A percentile compares a stretch with the other conserved stretches of the same genome.
These are phyloP conservation scores for Rhopalosiphum maidis DNA, from an alignment of 1,140 invertebrate species.

Conservation along the genomic window DNA sequence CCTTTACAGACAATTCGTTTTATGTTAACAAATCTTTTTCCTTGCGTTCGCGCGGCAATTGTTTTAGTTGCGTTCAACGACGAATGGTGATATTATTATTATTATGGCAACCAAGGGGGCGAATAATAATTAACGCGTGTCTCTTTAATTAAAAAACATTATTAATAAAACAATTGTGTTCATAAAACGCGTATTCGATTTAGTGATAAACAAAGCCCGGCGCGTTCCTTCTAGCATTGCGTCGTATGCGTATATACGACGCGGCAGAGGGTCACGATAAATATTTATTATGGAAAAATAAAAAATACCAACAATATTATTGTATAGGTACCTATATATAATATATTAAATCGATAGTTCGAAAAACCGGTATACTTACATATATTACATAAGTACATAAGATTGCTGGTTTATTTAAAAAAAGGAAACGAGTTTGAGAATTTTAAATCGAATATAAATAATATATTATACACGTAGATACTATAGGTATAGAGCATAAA, in stretches of 20 bases:
- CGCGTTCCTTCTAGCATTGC: not conserved
- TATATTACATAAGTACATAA: not conserved
- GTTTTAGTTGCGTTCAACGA: conserved; percentile 7
- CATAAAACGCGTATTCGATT: not conserved
- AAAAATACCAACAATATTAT: conserved; percentile 16
- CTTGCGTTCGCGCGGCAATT: not conserved
- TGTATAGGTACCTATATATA: not conserved
- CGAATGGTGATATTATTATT: conserved; percentile 8
- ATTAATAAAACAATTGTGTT: conserved; percentile 14
- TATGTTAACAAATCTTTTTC: conserved; percentile 46
- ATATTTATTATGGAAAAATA: not conserved
- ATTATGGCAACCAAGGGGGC: not conserved
- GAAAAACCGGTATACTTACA: conserved; percentile 9
- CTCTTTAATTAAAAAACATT: conserved; percentile 31
- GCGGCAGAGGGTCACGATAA: not conserved
- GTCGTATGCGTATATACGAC: not conserved
- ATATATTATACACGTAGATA: not conserved
- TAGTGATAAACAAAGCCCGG: not conserved
- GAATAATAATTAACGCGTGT: conserved; percentile 41
- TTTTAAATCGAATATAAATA: conserved; percentile 19
- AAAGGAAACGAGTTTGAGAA: conserved; percentile 39
- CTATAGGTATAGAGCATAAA: not conserved
- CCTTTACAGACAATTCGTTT: not conserved
- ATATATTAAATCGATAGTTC: conserved; percentile 18
- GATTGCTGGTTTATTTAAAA: conserved; percentile 8